Conservation (phyloP, 2,888 invertebrate species). For the Epirrita christyi region DNA sequence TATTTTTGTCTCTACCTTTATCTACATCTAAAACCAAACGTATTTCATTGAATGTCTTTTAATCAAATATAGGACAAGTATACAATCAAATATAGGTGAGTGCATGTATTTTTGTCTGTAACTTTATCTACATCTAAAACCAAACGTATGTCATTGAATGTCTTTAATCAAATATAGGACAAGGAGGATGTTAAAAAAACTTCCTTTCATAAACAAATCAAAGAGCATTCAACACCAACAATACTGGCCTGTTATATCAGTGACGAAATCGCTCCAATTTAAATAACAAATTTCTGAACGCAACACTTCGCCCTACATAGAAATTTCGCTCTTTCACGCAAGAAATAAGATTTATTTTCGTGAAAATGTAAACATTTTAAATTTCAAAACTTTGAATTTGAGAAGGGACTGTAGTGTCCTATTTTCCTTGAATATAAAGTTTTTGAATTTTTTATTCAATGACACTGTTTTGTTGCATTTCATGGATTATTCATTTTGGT, state of each 20-base stretch:
- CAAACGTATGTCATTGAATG: conserved; percentile 8
- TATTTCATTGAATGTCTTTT: conserved; percentile 14
- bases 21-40: conserved; percentile 8
- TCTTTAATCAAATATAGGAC: conserved; percentile 22
- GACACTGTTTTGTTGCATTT: conserved; percentile 27
- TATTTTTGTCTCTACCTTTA: background rate
- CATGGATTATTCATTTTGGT: conserved; percentile 28
- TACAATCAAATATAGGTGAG: no score
- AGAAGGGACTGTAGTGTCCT: conserved; percentile 35
- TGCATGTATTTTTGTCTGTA: conserved; percentile 1
- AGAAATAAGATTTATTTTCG: conserved; percentile 13
- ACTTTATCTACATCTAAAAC: conserved; percentile 11
- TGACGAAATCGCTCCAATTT: conserved; percentile 48
- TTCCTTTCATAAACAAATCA: conserved; percentile 31
- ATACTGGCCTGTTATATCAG: conserved; percentile 44
- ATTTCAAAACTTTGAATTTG: conserved; percentile 21
- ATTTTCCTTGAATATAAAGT: conserved; percentile 38
- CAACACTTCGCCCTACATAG: conserved; percentile 2
- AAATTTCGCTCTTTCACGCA: background rate
- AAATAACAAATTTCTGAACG: conserved; percentile 36
- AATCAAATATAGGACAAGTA: conserved; percentile 22
- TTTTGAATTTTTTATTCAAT: conserved; percentile 33
- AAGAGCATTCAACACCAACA: conserved; percentile 27
- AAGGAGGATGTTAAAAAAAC: conserved; percentile 28
- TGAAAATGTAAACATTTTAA: conserved; percentile 2